Base-by-base conservation (phyloP, 2,113 vertebrate genomes). In the Gobius niger region DNA sequence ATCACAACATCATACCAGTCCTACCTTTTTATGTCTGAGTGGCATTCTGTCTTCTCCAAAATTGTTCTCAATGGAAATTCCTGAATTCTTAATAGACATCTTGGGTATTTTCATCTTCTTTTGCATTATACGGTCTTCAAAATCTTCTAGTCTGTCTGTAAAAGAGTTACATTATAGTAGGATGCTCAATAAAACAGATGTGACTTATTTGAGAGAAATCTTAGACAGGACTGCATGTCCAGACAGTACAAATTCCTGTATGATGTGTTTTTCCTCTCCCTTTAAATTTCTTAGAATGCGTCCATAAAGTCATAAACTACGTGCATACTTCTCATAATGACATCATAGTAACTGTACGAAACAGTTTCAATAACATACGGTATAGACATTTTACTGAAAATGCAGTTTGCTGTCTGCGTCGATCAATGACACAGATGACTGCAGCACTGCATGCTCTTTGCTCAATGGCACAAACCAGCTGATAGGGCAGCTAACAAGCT, bases 61-160 rank as follows among this genome's bases (percentile, higher is more conserved):
- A 92, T 93, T 94, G 92, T 96, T 95, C 85, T 97, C 95, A 86
- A 94, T 92, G 81, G 93, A 93, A 91, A 95, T 96, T 93, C 95
- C 95, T 92, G 95, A 62, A 85, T 95, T 95, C 92, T 92, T 95
- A 90, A 94, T 92, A 84, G 95, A 95, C 89, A 98, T 95, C 91
- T 98, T 99, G 93, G 96, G 97, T 93, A 98, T 98, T 96, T 99
- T 99, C 93, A 99, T 98, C 95, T 98, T 99, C 94, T 98, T 99
- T 94, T 98, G 96, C 94, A 97, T 96, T 94, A 98, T 95, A 93
- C 94, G 95, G 87, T 96, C 95, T 93, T 98, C 96, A 94, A 99
- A 95, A 92, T 98, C 96, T 67, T 93, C 91, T 86, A 94, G 82
- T 78, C 88, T 91, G 76, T 93, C 93, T 94, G 84, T 51, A 65